phyloP scores from a whole-genome alignment of 2,888 invertebrate species.

The Athalia cordata region DNA sequence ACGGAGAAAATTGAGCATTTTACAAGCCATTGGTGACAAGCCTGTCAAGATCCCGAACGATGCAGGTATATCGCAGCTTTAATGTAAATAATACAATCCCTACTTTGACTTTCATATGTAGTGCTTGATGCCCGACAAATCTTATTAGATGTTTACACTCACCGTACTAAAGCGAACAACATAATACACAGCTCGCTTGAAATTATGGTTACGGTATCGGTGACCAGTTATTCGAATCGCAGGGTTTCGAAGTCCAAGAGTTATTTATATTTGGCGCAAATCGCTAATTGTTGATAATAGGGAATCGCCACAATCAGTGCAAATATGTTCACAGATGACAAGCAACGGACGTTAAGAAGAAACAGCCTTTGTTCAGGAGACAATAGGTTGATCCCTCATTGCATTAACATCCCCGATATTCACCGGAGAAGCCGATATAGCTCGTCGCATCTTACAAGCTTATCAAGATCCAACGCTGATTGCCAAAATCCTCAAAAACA shows the following conservation, averaged over 20 bases:
- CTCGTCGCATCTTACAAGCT: slow-evolving; percentile 20
- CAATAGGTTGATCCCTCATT: not conserved
- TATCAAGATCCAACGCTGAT: not conserved
- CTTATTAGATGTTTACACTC: no score
- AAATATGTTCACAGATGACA: slow-evolving; percentile 19
- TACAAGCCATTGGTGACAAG: slow-evolving; percentile 53
- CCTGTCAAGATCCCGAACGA: slow-evolving; percentile 22
- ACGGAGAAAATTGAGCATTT: slow-evolving; percentile 47
- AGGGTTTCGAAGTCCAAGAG: slow-evolving; percentile 23
- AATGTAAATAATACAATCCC: no score
- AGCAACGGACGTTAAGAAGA: not conserved
- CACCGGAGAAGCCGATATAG: not conserved
- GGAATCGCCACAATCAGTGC: not conserved
- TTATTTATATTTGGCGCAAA: not conserved
- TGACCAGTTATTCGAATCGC: no score
- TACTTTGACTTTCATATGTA: no score
- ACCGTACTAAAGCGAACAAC: no score
- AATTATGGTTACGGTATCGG: no score
- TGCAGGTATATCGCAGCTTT: not conserved
- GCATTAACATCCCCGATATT: not conserved
- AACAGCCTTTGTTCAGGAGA: not conserved
- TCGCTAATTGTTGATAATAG: not conserved
- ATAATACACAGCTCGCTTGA: no score
- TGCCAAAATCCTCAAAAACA: slow-evolving; percentile 10
- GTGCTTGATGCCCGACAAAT: no score